Base-by-base conservation (phyloP, 92 coral and sea anemone species). In the Scolanthus callimorphus region DNA sequence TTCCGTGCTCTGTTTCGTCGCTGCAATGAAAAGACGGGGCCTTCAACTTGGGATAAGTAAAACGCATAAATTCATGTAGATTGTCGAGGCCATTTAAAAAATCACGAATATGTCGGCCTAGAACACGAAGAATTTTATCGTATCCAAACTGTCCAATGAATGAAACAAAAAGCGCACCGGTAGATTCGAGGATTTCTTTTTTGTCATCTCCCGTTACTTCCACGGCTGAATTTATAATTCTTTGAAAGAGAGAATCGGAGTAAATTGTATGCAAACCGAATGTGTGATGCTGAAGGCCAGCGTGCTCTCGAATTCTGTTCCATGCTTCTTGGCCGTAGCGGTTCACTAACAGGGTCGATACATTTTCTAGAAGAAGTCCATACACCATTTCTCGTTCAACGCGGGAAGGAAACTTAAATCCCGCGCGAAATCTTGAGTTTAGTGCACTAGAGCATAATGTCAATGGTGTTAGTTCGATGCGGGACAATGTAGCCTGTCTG, bases 31-130 rank as follows among this genome's bases (percentile, higher is more conserved):
- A 88, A 28, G 96, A 88, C 0, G 96, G 96, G 0, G 96, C 80
- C 28, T 78, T 83, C 12, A 88, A 53, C 31, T 77, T 88, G 0
- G 96, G 96, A 27, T 82, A 88, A 12, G 96, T 78, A 46, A 88
- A 88, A 1, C 96, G 79, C 54, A 88, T 30, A 49, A 77, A 88
- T 62, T 88, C 96, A 57, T 88, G 96, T 8, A 88, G 59, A 34
- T 88, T 88, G 27, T 88, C 96, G 53, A 88, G 68, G 8, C 96
- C 96, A 34, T 78, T 88, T 51, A 88, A 49, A 29, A 88, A 88
- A 58, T 88, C 96, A 12, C 96, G 78, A 83, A 88, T 83, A 29
- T 88, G 90, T 57, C 96, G 67, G 0, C 96, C 96, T 0, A 88
- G 73, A 2, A 88, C 90, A 25, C 85, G 76, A 11, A 88, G 59